Conservation (phyloP, 2,797 vertebrate species). For the Argya squamiceps region DNA sequence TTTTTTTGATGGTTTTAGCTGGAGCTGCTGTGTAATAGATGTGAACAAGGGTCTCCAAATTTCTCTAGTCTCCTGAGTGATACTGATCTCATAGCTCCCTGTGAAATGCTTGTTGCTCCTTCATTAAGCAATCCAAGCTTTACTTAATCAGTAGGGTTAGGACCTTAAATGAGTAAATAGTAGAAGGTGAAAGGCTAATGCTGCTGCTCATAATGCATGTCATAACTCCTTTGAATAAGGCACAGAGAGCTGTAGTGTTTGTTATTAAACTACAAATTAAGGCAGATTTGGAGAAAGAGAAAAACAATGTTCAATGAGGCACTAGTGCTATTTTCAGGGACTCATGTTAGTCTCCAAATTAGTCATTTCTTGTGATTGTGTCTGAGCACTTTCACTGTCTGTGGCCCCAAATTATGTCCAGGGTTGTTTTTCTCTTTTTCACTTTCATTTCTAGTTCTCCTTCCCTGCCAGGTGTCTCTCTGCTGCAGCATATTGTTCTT, state of each 20-base stretch:
- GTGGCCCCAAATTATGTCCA: neutral
- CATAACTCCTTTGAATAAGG: constrained; percentile 24
- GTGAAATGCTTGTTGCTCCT: constrained; percentile 30
- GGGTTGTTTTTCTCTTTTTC: neutral
- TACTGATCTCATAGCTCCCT: neutral
- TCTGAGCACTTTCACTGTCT: neutral
- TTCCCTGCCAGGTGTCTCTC: neutral
- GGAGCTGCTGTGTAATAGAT: neutral
- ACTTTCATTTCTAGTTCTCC: neutral
- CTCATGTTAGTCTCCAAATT: neutral
- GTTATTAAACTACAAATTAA: constrained; percentile 46
- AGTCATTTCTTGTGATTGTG: neutral
- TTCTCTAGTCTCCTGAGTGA: neutral
- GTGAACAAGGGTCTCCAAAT: neutral
- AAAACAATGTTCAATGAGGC: neutral
- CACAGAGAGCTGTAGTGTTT: neutral
- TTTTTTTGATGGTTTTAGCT: neutral
- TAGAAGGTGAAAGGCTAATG: constrained; percentile 50
- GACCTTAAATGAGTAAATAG: constrained; percentile 54
- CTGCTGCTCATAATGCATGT: constrained; percentile 42
- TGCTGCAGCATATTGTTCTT: neutral
- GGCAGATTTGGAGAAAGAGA: neutral
- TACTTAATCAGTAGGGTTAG: constrained; percentile 42
- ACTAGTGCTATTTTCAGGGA: neutral
- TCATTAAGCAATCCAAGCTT: constrained; percentile 47